These are phyloP conservation scores for Promerops cafer DNA, from an alignment of 2,113 vertebrate genomes.

Conservation along the genomic window DNA sequence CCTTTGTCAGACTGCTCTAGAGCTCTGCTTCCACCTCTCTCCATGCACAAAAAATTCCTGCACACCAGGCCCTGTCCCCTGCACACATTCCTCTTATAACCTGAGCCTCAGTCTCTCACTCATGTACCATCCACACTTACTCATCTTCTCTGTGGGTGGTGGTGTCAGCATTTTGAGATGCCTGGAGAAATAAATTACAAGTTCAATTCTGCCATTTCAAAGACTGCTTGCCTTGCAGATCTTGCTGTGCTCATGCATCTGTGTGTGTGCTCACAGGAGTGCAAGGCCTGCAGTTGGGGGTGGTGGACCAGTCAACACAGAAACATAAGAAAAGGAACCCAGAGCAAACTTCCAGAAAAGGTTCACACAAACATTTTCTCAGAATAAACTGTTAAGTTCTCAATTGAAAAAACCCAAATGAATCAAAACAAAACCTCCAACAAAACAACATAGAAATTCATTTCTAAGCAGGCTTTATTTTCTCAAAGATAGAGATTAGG, in stretches of 20 bases:
- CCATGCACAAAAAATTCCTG: neutral
- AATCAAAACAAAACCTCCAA: neutral
- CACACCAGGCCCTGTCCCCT: neutral
- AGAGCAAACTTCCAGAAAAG: neutral
- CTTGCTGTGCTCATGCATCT: too few species aligned
- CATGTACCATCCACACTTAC: neutral
- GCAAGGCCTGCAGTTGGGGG: neutral
- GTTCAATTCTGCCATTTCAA: neutral
- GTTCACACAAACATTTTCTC: neutral
- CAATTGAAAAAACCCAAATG: accelerated
- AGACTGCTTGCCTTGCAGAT: neutral
- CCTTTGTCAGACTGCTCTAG: neutral
- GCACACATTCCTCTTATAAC: neutral
- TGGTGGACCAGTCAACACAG: neutral
- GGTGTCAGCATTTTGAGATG: neutral
- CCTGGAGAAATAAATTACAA: neutral
- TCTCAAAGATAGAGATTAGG: neutral
- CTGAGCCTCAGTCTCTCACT: neutral
- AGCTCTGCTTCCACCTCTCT: neutral
- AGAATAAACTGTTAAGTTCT: neutral
- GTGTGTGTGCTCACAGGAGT: accelerated
- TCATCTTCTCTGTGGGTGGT: neutral
- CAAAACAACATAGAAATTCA: neutral
- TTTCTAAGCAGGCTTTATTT: neutral
- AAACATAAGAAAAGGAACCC: neutral